These are phyloP conservation scores for Sebastes flavidus DNA, from an alignment of 2,797 vertebrate genomes.

Conservation along the genomic window DNA sequence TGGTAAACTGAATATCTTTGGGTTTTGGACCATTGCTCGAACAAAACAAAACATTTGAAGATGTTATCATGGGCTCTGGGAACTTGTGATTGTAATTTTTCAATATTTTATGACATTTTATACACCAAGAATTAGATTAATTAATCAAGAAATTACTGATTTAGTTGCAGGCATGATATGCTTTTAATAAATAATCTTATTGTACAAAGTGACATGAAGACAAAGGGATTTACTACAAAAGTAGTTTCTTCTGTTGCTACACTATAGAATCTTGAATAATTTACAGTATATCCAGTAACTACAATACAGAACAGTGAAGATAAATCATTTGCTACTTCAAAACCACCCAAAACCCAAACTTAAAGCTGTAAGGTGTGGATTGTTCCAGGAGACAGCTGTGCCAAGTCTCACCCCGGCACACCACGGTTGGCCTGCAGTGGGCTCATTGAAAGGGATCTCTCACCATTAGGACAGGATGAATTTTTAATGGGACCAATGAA, in stretches of 20 bases:
- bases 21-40: background rate
- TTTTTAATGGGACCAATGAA: slow-evolving; percentile 84
- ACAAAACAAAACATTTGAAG: background rate
- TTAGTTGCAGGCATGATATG: background rate
- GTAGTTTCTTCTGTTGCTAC: background rate
- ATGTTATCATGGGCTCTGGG: background rate
- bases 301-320: background rate
- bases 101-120: background rate
- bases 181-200: background rate
- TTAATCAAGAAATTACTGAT: background rate
- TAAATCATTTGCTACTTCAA: background rate
- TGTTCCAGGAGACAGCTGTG: slow-evolving; percentile 53
- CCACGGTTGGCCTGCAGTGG: slow-evolving; percentile 52
- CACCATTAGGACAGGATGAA: slow-evolving; percentile 78
- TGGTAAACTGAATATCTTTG: background rate
- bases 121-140: background rate
- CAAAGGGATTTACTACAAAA: background rate
- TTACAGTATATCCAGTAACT: background rate
- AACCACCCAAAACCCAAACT: background rate
- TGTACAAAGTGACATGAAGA: background rate
- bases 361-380: slow-evolving; percentile 21
- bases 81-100: background rate
- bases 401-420: slow-evolving; percentile 54
- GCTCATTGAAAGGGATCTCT: slow-evolving; percentile 71
- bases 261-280: background rate